Conservation (phyloP, 2,888 invertebrate species). For the Myopa testacea region DNA sequence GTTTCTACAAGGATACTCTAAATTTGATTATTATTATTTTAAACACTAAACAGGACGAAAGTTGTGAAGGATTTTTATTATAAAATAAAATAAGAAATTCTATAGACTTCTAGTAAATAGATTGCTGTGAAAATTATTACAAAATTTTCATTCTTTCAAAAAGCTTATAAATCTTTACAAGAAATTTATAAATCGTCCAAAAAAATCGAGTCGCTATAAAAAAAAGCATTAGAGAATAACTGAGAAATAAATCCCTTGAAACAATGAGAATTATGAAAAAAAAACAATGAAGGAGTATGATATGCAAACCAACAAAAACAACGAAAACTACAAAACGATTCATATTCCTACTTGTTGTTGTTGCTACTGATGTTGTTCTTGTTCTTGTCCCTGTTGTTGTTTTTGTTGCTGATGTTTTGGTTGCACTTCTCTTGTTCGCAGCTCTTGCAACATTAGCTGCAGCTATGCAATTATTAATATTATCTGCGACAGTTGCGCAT, state of each 20-base stretch:
- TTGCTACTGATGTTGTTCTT: background rate
- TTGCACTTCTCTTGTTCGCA: too few relatives aligned
- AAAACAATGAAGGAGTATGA: background rate
- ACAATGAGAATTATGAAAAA: conserved; percentile 32
- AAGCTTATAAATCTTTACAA: background rate
- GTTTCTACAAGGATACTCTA: too few relatives aligned
- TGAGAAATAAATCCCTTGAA: conserved; percentile 13
- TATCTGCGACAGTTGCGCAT: conserved; percentile 11
- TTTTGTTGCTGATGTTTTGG: background rate
- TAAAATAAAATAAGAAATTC: too few relatives aligned
- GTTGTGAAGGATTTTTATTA: too few relatives aligned
- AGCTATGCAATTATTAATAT: conserved; percentile 16
- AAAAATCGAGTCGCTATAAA: background rate
- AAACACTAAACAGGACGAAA: too few relatives aligned
- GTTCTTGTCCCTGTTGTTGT: background rate
- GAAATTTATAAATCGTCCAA: too few relatives aligned
- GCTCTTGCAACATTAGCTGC: background rate
- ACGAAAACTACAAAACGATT: background rate
- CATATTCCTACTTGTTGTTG: background rate
- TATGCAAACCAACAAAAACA: conserved; percentile 1
- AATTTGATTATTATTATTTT: too few relatives aligned
- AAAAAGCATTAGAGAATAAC: background rate
- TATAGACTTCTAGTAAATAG: too few relatives aligned
- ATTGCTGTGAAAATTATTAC: too few relatives aligned
- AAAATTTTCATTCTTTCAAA: background rate